phyloP scores from a whole-genome alignment of 2,797 vertebrate genomes.

The Anguilla marmorata region DNA sequence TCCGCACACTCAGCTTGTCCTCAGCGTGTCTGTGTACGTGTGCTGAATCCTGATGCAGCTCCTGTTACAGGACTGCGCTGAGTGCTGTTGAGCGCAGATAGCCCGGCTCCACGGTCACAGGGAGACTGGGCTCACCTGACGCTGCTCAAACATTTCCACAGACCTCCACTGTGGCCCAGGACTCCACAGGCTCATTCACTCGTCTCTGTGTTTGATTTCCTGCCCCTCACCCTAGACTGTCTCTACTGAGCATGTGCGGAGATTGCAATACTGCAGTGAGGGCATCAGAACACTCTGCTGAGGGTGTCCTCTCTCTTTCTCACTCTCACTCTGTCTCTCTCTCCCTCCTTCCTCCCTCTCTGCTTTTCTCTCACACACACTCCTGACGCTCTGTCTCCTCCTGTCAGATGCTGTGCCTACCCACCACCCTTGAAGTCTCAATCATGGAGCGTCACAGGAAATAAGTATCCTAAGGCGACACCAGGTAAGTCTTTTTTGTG shows the following conservation, averaged over 20 bases:
- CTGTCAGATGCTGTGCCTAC: slow-evolving; percentile 29
- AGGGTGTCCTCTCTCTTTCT: not conserved
- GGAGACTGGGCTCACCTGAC: not conserved
- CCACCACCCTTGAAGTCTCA: slow-evolving; percentile 7
- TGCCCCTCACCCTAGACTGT: slow-evolving; percentile 1
- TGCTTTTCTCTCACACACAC: not conserved
- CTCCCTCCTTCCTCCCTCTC: not conserved
- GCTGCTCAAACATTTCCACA: slow-evolving; percentile 11
- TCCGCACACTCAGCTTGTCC: slow-evolving; percentile 70
- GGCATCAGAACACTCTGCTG: not conserved
- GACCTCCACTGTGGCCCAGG: not conserved
- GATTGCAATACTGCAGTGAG: not conserved
- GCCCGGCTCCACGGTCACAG: not conserved
- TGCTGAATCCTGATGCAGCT: not conserved
- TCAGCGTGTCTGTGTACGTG: not conserved
- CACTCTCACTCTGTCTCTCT: not conserved
- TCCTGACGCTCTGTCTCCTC: slow-evolving; percentile 2
- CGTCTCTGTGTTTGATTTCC: not conserved
- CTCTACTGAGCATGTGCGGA: slow-evolving; percentile 1
- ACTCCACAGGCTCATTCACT: not conserved
- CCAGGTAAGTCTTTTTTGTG: slow-evolving; percentile 18
- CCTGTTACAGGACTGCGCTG: not conserved
- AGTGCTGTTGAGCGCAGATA: not conserved
- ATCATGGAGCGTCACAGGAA: slow-evolving; percentile 31
- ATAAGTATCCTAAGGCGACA: slow-evolving; percentile 27